Conservation (phyloP, 2,113 vertebrate species). For the Chloebia gouldiae region DNA sequence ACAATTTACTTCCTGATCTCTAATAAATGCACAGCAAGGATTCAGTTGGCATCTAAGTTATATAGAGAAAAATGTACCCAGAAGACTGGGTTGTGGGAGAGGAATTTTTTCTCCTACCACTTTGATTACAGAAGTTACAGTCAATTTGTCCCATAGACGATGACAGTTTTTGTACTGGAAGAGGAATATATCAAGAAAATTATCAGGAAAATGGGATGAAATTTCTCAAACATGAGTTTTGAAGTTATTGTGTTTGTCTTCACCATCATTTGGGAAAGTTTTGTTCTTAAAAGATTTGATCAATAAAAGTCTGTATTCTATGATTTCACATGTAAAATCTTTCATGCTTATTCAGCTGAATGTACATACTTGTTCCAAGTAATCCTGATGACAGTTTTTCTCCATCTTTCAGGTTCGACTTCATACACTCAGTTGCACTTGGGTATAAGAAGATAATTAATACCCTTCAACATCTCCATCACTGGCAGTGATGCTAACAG, state of each 20-base stretch:
- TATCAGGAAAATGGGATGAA: not conserved
- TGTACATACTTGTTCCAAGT: not conserved
- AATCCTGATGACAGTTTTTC: not conserved
- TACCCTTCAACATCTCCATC: slow-evolving; percentile 47
- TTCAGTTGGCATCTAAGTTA: not conserved
- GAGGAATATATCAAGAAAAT: not conserved
- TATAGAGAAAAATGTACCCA: not conserved
- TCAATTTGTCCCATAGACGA: not conserved
- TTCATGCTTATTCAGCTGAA: rapidly evolving
- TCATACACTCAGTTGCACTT: slow-evolving; percentile 83
- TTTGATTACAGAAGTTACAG: not conserved
- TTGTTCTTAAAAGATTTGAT: not conserved
- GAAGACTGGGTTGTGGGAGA: not conserved
- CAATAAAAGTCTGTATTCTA: not conserved
- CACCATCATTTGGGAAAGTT: not conserved
- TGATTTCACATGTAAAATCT: not conserved
- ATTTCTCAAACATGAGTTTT: not conserved
- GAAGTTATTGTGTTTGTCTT: not conserved
- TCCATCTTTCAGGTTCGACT: slow-evolving; percentile 78
- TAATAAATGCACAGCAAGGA: not conserved
- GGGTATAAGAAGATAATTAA: slow-evolving; percentile 92
- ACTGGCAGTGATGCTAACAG: slow-evolving; percentile 69
- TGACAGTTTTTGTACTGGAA: not conserved
- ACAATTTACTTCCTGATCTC: not conserved
- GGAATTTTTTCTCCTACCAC: not conserved